Evolutionary conservation across 2,888 invertebrate genomes (phyloP), one percentile per base, ranked within the genome.

Genomic region (Xanthorhoe designata): DNA sequence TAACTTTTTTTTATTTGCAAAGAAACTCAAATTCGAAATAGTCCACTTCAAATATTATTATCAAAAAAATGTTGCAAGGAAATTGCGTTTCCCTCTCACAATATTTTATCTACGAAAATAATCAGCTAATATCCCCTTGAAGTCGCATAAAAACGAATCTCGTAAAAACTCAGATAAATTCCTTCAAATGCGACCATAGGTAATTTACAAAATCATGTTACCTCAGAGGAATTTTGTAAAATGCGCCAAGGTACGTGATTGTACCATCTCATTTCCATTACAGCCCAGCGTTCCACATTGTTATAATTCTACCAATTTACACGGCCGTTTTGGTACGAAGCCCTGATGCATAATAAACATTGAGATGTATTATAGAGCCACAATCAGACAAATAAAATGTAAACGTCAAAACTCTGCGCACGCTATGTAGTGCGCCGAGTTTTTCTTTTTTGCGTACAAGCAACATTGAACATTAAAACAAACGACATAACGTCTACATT

Each of bases 141-240:
- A 32, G 38, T 51, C 38, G 19, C 38, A 50, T 50, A 38, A 19
- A 42, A 56, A 24, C 53, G 17, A 9, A 38, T 15, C 18, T 18
- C 19, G 49, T 38, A 58, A 59, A 59, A 29, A 42, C 42, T 17
- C 49, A 29, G 24, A 55, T 50, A 64, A 59, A 53, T 54, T 64
- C 53, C 0, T 38, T n/a, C 38, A 49, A 64, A 59, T 17, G 10
- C 50, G 35, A 54, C 18, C 50, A 59, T 59, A 42, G 54, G 59
- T 59, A 54, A 58, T 64, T 59, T 64, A 54, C 53, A 62, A 64
- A 64, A 63, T 64, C 49, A 56, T 49, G 52, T 35, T 56, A 65
- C 60, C 60, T 65, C 38, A 61, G 38, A 47, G 45, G 10, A 65
- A 53, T 61, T 65, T 52, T 61, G 45, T 42, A 19, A 52, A 61